These are phyloP conservation scores for Apis cerana DNA, from an alignment of 1,140 invertebrate species.

Conservation along the genomic window DNA sequence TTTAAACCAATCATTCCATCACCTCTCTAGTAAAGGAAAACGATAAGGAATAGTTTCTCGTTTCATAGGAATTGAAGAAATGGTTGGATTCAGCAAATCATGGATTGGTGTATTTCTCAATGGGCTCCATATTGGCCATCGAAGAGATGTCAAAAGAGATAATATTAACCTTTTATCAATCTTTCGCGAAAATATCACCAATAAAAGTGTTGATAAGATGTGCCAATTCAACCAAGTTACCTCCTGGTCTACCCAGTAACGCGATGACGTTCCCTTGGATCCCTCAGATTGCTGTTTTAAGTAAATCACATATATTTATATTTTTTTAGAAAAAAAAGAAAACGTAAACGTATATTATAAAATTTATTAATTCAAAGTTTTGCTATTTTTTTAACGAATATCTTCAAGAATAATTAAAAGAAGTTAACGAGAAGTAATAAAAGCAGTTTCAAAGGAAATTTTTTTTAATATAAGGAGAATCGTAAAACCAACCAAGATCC, in stretches of 20 bases:
- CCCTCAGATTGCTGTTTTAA: neutral
- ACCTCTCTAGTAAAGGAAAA: too few species aligned
- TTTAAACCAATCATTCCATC: neutral
- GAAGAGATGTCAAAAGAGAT: conserved; percentile 83
- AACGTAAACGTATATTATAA: too few species aligned
- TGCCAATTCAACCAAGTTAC: conserved; percentile 36
- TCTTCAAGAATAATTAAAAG: too few species aligned
- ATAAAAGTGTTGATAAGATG: conserved; percentile 62
- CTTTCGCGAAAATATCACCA: conserved; percentile 80
- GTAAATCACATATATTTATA: neutral
- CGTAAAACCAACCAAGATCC: too few species aligned
- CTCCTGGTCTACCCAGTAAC: conserved; percentile 54
- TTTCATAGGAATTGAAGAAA: conserved; percentile 82
- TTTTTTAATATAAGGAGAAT: too few species aligned
- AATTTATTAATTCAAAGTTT: too few species aligned
- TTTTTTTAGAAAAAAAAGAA: neutral
- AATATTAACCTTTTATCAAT: conserved; percentile 82
- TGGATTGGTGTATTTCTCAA: conserved; percentile 87
- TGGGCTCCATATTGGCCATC: conserved; percentile 85
- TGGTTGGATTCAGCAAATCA: conserved; percentile 85
- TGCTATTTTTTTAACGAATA: too few species aligned
- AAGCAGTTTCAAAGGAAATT: neutral
- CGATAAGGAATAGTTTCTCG: neutral
- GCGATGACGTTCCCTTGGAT: conserved; percentile 9
- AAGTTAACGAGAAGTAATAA: too few species aligned